These are phyloP conservation scores for Scaptodrosophila latifasciaeformis DNA, from an alignment of 2,888 invertebrate genomes.

Conservation along the genomic window DNA sequence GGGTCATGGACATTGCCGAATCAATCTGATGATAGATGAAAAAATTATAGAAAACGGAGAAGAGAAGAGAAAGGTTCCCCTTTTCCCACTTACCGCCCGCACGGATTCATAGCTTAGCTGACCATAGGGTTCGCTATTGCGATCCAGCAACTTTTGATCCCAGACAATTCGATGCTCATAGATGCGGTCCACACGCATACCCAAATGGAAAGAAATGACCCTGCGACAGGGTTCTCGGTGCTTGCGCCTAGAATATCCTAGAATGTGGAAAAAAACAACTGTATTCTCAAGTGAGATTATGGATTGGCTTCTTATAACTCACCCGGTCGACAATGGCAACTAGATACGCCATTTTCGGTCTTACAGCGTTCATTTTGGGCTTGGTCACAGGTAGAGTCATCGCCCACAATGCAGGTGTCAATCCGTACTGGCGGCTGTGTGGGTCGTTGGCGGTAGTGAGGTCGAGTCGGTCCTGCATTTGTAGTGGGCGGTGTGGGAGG, in stretches of 20 bases:
- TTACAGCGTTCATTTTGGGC: constrained; percentile 91
- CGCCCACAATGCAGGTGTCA: constrained; percentile 95
- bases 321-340: constrained; percentile 90
- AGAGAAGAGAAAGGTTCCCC: no score
- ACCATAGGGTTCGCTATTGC: constrained; percentile 86
- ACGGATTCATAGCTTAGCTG: constrained; percentile 89
- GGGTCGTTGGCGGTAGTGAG: constrained; percentile 77
- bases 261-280: not conserved
- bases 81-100: constrained; percentile 91
- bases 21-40: constrained; percentile 81
- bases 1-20: constrained; percentile 94
- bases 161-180: constrained; percentile 88
- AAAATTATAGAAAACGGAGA: no score
- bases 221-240: constrained; percentile 86
- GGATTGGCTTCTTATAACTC: constrained; percentile 15
- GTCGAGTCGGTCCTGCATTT: constrained; percentile 78
- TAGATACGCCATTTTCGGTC: constrained; percentile 90
- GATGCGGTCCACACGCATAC: constrained; percentile 87
- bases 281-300: no score
- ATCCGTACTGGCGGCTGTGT: constrained; percentile 79
- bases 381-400: constrained; percentile 91
- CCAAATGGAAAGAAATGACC: constrained; percentile 86
- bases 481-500: constrained; percentile 66
- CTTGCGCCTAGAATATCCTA: constrained; percentile 80
- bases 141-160: constrained; percentile 84